Evolutionary conservation across 2,113 vertebrate genomes (phyloP).

Genomic region (Osmerus eperlanus): DNA sequence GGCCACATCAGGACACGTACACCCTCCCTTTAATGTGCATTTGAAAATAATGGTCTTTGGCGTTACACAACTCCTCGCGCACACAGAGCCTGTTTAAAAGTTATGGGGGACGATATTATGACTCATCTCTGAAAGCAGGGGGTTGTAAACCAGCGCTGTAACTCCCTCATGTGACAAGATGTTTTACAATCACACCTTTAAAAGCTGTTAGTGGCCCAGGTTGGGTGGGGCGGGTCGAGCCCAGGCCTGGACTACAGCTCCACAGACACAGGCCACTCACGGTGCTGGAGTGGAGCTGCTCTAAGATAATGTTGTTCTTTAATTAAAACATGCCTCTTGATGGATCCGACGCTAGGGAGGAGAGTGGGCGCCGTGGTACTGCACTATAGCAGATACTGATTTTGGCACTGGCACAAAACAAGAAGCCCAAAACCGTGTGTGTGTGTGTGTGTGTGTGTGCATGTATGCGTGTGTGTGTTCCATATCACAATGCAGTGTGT

Average conservation of each 20-base stretch:
- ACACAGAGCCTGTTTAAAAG: slow-evolving; percentile 53
- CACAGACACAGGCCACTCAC: slow-evolving; percentile 41
- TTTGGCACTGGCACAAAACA: too few relatives aligned
- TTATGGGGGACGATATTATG: slow-evolving; percentile 55
- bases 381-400: too few relatives aligned
- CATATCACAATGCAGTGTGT: too few relatives aligned
- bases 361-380: slow-evolving; percentile 11
- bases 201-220: slow-evolving; percentile 33
- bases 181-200: slow-evolving; percentile 58
- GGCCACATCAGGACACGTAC: slow-evolving; percentile 31
- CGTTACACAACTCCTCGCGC: slow-evolving; percentile 56
- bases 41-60: slow-evolving; percentile 46
- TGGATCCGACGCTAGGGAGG: slow-evolving; percentile 20
- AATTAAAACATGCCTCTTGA: slow-evolving; percentile 67
- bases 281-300: slow-evolving; percentile 38
- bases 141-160: slow-evolving; percentile 60
- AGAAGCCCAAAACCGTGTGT: too few relatives aligned
- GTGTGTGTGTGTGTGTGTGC: too few relatives aligned
- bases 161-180: slow-evolving; percentile 59
- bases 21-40: slow-evolving; percentile 42
- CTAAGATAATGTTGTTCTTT: slow-evolving; percentile 75
- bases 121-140: slow-evolving; percentile 55
- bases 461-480: too few relatives aligned
- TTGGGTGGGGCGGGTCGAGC: slow-evolving; percentile 13
- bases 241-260: slow-evolving; percentile 26